Percentiles rank a stretch among this genome's conserved stretches.
phyloP scores from a whole-genome alignment of 2,113 vertebrate species.

The Tauraco erythrolophus region DNA sequence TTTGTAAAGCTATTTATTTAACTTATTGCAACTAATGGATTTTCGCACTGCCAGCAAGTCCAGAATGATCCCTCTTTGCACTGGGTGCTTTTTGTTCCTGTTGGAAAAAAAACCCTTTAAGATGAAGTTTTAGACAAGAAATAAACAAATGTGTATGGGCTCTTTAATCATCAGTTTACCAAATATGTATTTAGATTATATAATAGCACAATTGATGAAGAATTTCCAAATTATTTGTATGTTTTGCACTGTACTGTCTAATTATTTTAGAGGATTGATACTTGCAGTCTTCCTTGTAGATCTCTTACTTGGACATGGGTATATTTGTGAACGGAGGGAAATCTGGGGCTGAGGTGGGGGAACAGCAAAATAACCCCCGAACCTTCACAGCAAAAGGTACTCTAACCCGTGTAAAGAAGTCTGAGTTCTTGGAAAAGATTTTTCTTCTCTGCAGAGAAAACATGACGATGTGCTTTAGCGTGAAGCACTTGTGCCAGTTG shows the following conservation, averaged over 20 bases:
- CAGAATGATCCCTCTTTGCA: neutral
- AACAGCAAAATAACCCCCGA: neutral
- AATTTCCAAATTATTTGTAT: neutral
- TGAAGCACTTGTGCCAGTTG: neutral
- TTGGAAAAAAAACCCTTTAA: neutral
- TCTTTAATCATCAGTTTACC: neutral
- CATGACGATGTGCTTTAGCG: neutral
- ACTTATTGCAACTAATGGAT: neutral
- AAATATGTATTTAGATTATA: neutral
- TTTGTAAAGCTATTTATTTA: neutral
- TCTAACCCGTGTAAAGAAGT: neutral
- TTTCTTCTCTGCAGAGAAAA: neutral
- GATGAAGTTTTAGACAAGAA: neutral
- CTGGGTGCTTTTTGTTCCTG: neutral
- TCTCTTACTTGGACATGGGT: neutral
- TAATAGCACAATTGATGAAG: neutral
- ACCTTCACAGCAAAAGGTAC: neutral
- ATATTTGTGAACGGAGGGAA: accelerated
- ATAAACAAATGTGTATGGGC: neutral
- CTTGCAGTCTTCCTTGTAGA: neutral
- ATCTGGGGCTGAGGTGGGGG: accelerated
- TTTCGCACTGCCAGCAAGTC: neutral
- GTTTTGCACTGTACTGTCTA: neutral
- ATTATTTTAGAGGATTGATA: neutral
- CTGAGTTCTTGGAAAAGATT: neutral